phyloP scores from a whole-genome alignment of 2,113 vertebrate genomes.

The Aptenodytes patagonicus region DNA sequence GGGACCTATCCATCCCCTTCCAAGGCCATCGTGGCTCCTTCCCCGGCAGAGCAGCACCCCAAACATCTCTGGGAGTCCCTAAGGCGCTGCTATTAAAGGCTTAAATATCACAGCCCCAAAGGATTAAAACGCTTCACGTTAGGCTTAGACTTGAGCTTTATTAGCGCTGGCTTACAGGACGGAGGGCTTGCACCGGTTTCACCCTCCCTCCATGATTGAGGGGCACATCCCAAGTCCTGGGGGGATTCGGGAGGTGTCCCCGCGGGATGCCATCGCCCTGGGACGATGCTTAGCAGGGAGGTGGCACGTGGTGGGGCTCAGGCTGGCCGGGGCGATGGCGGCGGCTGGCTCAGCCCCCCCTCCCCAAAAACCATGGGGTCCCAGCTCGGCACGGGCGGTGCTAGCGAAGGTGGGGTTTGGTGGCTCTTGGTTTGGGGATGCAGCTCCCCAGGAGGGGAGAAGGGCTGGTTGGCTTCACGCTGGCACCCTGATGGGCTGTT shows the following conservation, averaged over 20 bases:
- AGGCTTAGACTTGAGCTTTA: not conserved
- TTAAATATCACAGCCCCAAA: rapidly evolving
- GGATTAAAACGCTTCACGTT: rapidly evolving
- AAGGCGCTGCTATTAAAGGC: not conserved
- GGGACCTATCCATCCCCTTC: not conserved
- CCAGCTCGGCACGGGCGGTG: rapidly evolving
- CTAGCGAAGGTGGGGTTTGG: not conserved
- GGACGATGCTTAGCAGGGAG: not conserved
- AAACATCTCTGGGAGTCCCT: not conserved
- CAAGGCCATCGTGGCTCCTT: not conserved
- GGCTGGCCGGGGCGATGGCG: not conserved
- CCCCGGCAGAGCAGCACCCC: not conserved
- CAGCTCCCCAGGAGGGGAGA: not conserved
- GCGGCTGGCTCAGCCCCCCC: not conserved
- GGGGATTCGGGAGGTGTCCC: not conserved
- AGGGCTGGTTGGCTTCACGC: not conserved
- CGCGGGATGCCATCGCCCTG: not conserved
- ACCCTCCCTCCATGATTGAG: rapidly evolving
- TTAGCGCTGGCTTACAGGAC: not conserved
- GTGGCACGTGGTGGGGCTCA: not conserved
- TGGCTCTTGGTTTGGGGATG: not conserved
- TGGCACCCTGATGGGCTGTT: not conserved
- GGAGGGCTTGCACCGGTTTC: rapidly evolving
- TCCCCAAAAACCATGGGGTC: not conserved
- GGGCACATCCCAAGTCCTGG: not conserved